A percentile compares a stretch with the other conserved stretches of the same genome.
phyloP scores from a whole-genome alignment of 2,113 vertebrate genomes.

The Anhinga rufa region DNA sequence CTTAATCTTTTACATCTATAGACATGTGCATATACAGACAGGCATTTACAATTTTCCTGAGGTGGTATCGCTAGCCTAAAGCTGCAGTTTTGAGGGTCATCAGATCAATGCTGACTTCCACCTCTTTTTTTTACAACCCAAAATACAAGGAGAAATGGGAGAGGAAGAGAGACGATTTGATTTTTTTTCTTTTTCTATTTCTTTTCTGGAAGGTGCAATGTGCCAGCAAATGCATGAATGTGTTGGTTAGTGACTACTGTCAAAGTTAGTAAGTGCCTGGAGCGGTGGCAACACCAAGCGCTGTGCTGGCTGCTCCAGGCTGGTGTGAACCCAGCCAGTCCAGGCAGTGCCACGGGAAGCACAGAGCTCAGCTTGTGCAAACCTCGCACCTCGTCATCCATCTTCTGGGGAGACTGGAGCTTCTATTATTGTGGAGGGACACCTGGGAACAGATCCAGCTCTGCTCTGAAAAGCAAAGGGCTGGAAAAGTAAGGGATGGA shows the following conservation, averaged over 20 bases:
- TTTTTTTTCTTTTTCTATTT: no score
- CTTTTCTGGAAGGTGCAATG: background rate
- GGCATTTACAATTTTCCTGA: background rate
- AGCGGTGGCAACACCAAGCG: background rate
- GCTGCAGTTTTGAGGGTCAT: background rate
- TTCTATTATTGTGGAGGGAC: background rate
- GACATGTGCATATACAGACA: background rate
- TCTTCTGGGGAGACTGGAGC: background rate
- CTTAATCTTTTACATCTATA: background rate
- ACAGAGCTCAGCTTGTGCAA: background rate
- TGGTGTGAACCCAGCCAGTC: background rate
- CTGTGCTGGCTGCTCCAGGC: rapidly evolving
- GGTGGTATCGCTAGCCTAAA: background rate
- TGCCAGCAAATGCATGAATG: background rate
- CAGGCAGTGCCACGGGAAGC: rapidly evolving
- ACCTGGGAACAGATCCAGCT: background rate
- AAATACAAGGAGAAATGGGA: background rate
- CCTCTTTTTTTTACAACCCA: background rate
- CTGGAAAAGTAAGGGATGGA: background rate
- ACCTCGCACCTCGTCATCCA: no score
- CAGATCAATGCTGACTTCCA: background rate
- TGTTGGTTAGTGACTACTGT: background rate
- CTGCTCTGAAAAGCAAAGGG: background rate
- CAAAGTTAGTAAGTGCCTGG: background rate
- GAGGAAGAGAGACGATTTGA: background rate